A percentile compares a stretch with the other conserved stretches of the same genome.
Conservation (phyloP, 2,888 invertebrate species). For the Theodoxus fluviatilis region DNA sequence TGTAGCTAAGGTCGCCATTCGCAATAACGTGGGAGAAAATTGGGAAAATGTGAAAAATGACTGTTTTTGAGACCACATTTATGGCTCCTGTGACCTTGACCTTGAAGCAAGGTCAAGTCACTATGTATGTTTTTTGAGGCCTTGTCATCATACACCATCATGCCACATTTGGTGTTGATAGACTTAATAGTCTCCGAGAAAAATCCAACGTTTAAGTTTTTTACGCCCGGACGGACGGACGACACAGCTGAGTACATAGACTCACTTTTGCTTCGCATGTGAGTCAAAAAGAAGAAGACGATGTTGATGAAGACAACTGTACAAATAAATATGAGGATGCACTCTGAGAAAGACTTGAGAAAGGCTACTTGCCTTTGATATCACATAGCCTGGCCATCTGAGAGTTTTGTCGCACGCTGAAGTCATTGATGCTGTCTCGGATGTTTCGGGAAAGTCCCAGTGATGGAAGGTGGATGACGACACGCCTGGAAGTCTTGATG, state of each 20-base stretch:
- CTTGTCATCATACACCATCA: too few species aligned
- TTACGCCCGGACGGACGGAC: too few species aligned
- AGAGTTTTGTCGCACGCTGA: conserved; percentile 61
- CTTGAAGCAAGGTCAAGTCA: too few species aligned
- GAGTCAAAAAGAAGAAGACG: background rate
- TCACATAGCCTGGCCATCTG: conserved; percentile 66
- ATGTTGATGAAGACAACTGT: background rate
- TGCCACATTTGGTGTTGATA: too few species aligned
- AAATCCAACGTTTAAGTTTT: too few species aligned
- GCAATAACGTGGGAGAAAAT: too few species aligned
- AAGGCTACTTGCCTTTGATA: conserved; percentile 52
- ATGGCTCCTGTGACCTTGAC: too few species aligned
- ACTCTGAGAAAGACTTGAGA: background rate
- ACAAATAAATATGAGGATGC: background rate
- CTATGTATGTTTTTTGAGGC: too few species aligned
- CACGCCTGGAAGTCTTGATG: conserved; percentile 55
- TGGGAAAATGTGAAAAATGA: too few species aligned
- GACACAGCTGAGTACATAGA: background rate
- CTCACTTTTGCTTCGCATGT: background rate
- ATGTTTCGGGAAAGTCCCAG: conserved; percentile 61
- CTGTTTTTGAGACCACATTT: too few species aligned
- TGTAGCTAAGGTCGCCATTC: too few species aligned
- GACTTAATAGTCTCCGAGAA: too few species aligned
- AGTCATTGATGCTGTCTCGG: conserved; percentile 57
- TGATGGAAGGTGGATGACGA: conserved; percentile 64